phyloP scores from a whole-genome alignment of 1,140 invertebrate genomes.

The Zaprionus ornatus region DNA sequence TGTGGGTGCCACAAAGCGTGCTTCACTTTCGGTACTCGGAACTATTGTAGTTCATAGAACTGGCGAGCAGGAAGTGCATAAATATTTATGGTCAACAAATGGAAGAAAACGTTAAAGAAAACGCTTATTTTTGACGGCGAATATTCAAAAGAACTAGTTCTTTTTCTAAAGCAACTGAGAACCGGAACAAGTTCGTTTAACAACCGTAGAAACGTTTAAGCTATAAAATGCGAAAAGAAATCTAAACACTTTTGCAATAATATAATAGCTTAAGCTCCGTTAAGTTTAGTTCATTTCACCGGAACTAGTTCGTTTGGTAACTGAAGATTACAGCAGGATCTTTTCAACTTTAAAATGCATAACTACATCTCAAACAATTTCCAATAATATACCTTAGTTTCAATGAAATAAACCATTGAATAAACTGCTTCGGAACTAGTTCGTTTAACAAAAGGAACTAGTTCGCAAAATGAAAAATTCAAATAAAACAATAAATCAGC shows the following conservation, averaged over 20 bases:
- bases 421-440: not conserved
- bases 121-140: not conserved
- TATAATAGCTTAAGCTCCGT: too few species aligned
- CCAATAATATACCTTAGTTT: too few species aligned
- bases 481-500: not conserved
- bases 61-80: not conserved
- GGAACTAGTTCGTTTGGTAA: too few species aligned
- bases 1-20: not conserved
- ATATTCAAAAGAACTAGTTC: not conserved
- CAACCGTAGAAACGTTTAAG: not conserved
- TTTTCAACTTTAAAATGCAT: too few species aligned
- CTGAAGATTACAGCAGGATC: too few species aligned
- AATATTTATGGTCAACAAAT: not conserved
- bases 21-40: not conserved
- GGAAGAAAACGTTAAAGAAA: not conserved
- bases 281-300: too few species aligned
- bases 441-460: not conserved
- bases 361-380: too few species aligned
- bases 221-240: too few species aligned
- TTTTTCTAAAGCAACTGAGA: not conserved
- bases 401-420: too few species aligned
- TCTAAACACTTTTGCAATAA: too few species aligned
- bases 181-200: not conserved
- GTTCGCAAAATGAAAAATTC: not conserved
- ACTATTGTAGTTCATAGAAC: constrained; percentile 3